A percentile compares a stretch with the other conserved stretches of the same genome.
phyloP scores from a whole-genome alignment of 1,140 invertebrate genomes.

The Cydia splendana region DNA sequence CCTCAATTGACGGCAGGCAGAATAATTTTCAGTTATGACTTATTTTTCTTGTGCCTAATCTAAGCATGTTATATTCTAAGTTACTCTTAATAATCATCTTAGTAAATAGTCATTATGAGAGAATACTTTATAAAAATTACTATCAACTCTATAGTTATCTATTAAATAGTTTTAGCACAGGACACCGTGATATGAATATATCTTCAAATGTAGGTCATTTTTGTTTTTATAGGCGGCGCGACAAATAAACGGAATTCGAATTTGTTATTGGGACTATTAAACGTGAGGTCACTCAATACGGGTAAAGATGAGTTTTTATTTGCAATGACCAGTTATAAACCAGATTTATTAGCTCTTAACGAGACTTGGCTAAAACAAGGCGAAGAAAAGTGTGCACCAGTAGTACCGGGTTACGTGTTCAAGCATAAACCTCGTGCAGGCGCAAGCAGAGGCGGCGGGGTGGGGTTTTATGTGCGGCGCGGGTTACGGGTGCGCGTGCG shows the following conservation, averaged over 20 bases:
- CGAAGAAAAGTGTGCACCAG: slow-evolving; percentile 32
- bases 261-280: slow-evolving; percentile 38
- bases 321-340: slow-evolving; percentile 23
- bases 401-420: slow-evolving; percentile 36
- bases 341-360: slow-evolving; percentile 40
- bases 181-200: no score
- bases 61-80: not conserved
- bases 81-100: not conserved
- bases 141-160: not conserved
- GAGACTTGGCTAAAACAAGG: slow-evolving; percentile 39
- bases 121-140: not conserved
- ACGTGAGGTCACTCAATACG: slow-evolving; percentile 40
- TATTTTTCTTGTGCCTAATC: not conserved
- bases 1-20: not conserved
- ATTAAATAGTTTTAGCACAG: no score
- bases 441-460: slow-evolving; percentile 36
- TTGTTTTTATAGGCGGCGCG: not conserved
- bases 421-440: slow-evolving; percentile 31
- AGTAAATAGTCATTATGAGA: not conserved
- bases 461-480: slow-evolving; percentile 37
- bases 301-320: slow-evolving; percentile 35
- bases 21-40: no score
- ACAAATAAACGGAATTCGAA: not conserved
- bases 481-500: not conserved
- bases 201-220: not conserved